Evolutionary conservation across 2,888 invertebrate species (phyloP).

Genomic region (Heteromurus nitidus): DNA sequence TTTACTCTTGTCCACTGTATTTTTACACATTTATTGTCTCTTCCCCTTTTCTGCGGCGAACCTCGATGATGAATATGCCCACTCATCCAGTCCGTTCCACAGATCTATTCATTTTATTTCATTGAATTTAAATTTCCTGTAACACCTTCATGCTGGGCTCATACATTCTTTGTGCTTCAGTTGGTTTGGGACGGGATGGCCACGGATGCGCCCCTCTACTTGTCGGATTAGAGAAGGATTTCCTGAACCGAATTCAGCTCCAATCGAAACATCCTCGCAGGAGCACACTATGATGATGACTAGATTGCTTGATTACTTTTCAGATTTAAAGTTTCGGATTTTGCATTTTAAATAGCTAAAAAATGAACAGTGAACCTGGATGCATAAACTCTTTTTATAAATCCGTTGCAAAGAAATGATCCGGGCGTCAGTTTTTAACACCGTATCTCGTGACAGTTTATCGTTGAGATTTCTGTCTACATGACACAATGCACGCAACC

Average conservation of each 20-base stretch:
- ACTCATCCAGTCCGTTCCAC: constrained; percentile 37
- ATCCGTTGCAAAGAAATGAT: neutral
- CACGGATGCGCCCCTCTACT: neutral
- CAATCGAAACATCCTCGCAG: neutral
- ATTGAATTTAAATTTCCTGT: constrained; percentile 41
- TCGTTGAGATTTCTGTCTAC: constrained; percentile 26
- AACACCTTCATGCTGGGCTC: constrained; percentile 55
- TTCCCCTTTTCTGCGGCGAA: constrained; percentile 44
- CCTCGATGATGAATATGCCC: constrained; percentile 43
- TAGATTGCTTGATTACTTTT: constrained; percentile 33
- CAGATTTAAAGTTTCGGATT: constrained; percentile 29
- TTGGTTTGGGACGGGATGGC: neutral
- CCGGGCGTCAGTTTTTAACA: neutral
- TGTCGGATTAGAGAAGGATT: constrained; percentile 30
- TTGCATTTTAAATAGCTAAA: neutral
- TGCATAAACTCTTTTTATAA: neutral
- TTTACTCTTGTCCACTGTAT: constrained; percentile 31
- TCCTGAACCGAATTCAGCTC: constrained; percentile 17
- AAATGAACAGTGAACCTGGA: constrained; percentile 34
- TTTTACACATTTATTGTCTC: constrained; percentile 50
- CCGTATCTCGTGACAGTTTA: neutral
- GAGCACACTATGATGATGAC: neutral
- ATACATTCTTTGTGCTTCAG: constrained; percentile 2
- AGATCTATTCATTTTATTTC: constrained; percentile 20
- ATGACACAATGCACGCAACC: too few species aligned